Evolutionary conservation across 2,113 vertebrate species (phyloP).

Genomic region (Zosterops lateralis): DNA sequence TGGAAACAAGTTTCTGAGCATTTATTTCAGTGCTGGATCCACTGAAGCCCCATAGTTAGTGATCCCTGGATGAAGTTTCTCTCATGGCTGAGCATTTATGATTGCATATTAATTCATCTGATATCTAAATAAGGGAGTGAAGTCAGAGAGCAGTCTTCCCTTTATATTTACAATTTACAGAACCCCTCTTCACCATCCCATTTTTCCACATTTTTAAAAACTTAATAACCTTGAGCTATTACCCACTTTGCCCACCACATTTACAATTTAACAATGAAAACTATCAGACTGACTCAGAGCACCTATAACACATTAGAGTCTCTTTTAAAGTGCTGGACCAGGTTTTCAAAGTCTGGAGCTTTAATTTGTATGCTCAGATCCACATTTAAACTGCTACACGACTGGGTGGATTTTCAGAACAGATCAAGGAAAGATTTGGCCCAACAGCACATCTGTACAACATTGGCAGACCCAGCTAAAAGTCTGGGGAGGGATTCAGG

Average conservation of each 20-base stretch:
- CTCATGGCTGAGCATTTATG: neutral
- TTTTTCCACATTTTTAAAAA: neutral
- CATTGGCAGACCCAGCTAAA: neutral
- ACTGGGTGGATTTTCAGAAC: neutral
- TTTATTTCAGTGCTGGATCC: neutral
- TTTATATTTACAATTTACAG: neutral
- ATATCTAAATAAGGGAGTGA: neutral
- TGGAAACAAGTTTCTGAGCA: neutral
- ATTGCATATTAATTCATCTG: neutral
- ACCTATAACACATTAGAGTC: neutral
- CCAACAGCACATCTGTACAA: neutral
- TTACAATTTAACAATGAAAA: neutral
- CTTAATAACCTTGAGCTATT: neutral
- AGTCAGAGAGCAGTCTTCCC: neutral
- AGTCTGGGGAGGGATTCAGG: neutral
- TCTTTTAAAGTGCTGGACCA: neutral
- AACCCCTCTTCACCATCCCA: neutral
- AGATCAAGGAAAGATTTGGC: neutral
- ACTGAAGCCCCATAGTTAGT: fast-evolving
- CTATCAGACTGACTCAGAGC: neutral
- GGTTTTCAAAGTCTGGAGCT: neutral
- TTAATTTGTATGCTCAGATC: neutral
- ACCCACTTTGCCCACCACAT: neutral
- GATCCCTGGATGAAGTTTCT: neutral
- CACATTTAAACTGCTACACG: neutral